These are phyloP conservation scores for Ctenopoma multispine DNA, from an alignment of 2,797 vertebrate genomes.

Conservation along the genomic window DNA sequence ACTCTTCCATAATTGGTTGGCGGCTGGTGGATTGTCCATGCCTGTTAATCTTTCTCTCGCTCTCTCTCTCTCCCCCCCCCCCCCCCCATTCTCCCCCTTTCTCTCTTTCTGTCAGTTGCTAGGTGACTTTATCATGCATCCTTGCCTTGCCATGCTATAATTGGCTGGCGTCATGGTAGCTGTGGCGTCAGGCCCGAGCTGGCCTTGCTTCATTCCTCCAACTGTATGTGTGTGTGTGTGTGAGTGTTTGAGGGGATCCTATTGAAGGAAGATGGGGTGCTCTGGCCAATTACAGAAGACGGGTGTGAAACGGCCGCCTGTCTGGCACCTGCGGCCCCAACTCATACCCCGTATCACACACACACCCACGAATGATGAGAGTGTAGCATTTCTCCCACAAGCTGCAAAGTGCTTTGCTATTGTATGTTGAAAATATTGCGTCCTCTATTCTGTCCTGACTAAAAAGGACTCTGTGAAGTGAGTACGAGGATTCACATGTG, in stretches of 20 bases:
- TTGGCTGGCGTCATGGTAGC: conserved; percentile 88
- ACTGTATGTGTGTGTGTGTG: conserved; percentile 45
- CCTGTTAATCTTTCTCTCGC: conserved; percentile 77
- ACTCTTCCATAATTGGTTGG: conserved; percentile 78
- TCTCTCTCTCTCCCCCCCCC: conserved; percentile 29
- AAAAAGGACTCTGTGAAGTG: conserved; percentile 40
- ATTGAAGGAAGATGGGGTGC: conserved; percentile 65
- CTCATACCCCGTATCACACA: conserved; percentile 61
- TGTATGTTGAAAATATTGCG: conserved; percentile 52
- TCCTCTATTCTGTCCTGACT: conserved; percentile 34
- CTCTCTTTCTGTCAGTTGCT: conserved; percentile 85
- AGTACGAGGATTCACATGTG: conserved; percentile 46
- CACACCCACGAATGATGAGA: conserved; percentile 51
- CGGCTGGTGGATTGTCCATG: conserved; percentile 77
- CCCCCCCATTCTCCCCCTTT: conserved; percentile 1
- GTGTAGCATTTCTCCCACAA: conserved; percentile 58
- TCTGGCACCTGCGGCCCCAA: conserved; percentile 86
- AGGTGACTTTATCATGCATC: conserved; percentile 88
- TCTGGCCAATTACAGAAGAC: conserved; percentile 88
- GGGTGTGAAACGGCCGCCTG: conserved; percentile 84
- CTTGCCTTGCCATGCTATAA: conserved; percentile 84
- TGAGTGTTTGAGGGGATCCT: conserved; percentile 45
- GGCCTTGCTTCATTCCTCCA: conserved; percentile 81
- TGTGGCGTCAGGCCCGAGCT: conserved; percentile 83
- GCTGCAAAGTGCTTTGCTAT: conserved; percentile 63